phyloP scores from a whole-genome alignment of 2,797 vertebrate species.

The Intellagama lesueurii region DNA sequence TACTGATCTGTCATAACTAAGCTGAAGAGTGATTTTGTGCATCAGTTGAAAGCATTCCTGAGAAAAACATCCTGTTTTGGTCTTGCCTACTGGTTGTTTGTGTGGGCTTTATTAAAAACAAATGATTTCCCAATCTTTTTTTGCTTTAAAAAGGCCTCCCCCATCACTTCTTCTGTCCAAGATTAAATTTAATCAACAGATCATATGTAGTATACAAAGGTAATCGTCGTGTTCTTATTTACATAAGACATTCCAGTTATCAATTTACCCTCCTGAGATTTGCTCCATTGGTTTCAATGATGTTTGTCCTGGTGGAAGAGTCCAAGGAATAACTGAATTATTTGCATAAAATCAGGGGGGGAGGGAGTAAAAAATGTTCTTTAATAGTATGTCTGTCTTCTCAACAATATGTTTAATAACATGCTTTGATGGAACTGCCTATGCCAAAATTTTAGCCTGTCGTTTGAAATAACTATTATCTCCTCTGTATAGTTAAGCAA shows the following conservation, averaged over 20 bases:
- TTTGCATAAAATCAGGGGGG: background rate
- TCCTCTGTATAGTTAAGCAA: background rate
- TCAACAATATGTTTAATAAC: background rate
- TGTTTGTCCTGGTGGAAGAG: background rate
- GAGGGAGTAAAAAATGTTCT: background rate
- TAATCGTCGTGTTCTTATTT: slow-evolving; percentile 1
- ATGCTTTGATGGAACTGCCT: background rate
- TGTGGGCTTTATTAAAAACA: slow-evolving; percentile 60
- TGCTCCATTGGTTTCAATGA: background rate
- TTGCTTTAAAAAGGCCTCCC: slow-evolving; percentile 31
- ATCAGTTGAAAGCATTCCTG: slow-evolving; percentile 43
- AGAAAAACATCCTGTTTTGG: slow-evolving; percentile 63
- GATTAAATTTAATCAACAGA: slow-evolving; percentile 29
- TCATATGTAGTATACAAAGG: slow-evolving; percentile 26
- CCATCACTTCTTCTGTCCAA: slow-evolving; percentile 39
- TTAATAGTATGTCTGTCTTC: background rate
- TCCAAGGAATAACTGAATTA: background rate
- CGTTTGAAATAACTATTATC: background rate
- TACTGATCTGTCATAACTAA: slow-evolving; percentile 35
- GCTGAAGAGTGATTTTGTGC: slow-evolving; percentile 45
- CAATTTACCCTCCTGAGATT: background rate
- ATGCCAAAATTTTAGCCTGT: background rate
- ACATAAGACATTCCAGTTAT: background rate
- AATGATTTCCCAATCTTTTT: slow-evolving; percentile 46
- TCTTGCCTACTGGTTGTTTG: slow-evolving; percentile 49